These are phyloP conservation scores for Dicyrtoma fusca DNA, from an alignment of 2,888 invertebrate genomes.

Conservation along the genomic window DNA sequence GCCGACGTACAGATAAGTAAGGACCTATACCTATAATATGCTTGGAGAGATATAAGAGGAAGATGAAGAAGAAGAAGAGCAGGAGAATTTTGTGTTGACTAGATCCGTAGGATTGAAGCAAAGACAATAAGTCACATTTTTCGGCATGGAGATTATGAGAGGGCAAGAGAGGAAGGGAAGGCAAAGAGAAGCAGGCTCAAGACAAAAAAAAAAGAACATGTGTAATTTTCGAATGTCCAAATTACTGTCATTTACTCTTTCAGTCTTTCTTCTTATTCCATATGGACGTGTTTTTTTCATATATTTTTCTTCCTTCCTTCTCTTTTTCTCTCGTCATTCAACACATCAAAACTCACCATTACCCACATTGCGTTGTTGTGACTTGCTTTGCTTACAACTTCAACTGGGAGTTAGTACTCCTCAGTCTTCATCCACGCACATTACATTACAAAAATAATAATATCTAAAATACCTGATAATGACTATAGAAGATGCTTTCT, in stretches of 20 bases:
- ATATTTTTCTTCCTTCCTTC: neutral
- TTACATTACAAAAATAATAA: neutral
- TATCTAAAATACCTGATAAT: neutral
- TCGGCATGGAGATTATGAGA: slow-evolving; percentile 37
- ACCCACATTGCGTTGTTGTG: neutral
- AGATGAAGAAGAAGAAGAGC: no score
- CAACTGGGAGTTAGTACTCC: neutral
- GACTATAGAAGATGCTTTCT: no score
- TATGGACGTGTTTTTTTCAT: slow-evolving; percentile 14
- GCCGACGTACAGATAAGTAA: no score
- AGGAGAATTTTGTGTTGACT: no score
- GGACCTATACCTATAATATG: no score
- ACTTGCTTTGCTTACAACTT: neutral
- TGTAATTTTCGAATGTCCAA: slow-evolving; percentile 39
- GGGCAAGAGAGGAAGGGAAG: slow-evolving; percentile 27
- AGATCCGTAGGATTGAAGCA: slow-evolving; percentile 24
- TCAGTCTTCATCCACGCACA: neutral
- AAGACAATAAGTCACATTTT: slow-evolving; percentile 40
- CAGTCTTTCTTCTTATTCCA: neutral
- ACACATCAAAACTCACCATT: neutral
- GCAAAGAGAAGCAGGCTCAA: slow-evolving; percentile 23
- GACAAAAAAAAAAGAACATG: slow-evolving; percentile 31
- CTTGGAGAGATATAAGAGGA: no score
- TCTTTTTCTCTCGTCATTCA: slow-evolving; percentile 15
- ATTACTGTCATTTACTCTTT: slow-evolving; percentile 39